A percentile compares a stretch with the other conserved stretches of the same genome.
These are phyloP conservation scores for Microctonus aethiopoides DNA, from an alignment of 2,888 invertebrate species.

Conservation along the genomic window DNA sequence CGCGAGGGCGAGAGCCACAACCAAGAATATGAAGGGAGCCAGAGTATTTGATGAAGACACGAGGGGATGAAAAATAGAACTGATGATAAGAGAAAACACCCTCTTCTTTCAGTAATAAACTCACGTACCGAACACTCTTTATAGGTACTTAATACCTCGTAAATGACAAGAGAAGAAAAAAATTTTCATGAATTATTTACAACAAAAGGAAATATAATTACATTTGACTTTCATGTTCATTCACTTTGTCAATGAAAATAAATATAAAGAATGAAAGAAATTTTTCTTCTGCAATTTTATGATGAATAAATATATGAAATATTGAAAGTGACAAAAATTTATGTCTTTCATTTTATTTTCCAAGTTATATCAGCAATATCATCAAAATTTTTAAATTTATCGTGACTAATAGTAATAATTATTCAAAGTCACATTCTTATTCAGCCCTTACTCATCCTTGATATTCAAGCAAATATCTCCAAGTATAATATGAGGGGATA, in stretches of 20 bases:
- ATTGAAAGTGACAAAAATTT: slow-evolving; percentile 8
- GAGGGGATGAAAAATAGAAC: neutral
- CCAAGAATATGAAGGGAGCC: too few species aligned
- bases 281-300: neutral
- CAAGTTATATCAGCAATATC: neutral
- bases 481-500: neutral
- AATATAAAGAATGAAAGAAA: neutral
- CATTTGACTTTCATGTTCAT: neutral
- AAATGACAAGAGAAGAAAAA: neutral
- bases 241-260: neutral
- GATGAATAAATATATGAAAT: neutral
- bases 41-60: neutral
- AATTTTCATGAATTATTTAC: neutral
- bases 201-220: neutral
- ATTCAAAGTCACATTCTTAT: slow-evolving; percentile 1
- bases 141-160: neutral
- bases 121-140: neutral
- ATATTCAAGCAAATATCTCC: neutral
- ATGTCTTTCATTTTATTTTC: neutral
- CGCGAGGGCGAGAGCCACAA: neutral
- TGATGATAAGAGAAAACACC: neutral
- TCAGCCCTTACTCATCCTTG: neutral
- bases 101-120: neutral
- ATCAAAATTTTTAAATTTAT: slow-evolving; percentile 6
- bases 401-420: slow-evolving; percentile 15